Base-by-base conservation (phyloP, 2,797 vertebrate species). In the Danionella dracula region DNA sequence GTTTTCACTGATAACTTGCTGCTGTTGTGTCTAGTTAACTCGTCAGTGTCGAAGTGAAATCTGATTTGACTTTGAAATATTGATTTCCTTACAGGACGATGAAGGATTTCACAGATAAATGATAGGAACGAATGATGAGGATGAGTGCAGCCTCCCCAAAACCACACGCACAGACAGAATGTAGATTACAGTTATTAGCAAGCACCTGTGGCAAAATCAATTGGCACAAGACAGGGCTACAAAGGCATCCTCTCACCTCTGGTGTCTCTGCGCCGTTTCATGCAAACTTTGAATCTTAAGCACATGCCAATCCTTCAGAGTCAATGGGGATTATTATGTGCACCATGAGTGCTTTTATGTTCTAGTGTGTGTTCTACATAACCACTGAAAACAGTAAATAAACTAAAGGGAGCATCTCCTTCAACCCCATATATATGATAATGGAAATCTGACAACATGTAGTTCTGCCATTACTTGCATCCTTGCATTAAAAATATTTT, bases 31-130 rank as follows among this genome's bases (percentile, higher is more conserved):
- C 57, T 67, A 75, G 76, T 81, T 66, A 69, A 66, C 53, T 63
- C 56, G 58, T 72, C 61, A 57, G 42, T 57, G 74, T 70, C 56
- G 76, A 82, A 80, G 67, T 48, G 68, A 83, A 81, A 79, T 78
- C 73, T 8, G 9, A 73, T 70, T 66, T 76, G 81, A 83, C 73
- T 49, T 72, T 73, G 58, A 59, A 40, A 56, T 72, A 84, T 85
- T 75, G 84, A 86, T 85, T 81, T 79, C 74, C 79, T 78, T 71
- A 69, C 46, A 81, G 68, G 74, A 66, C 73, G 63, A 75, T 70
- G 75, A 76, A 56, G 63, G 72, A 76, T 62, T 70, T 50, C 57
- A 63, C 62, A 7, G 10, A 70, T 63, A 72, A 66, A 31, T 63
- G 60, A 68, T 58, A 61, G 57, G 42, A 65, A 48, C 54, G 68